These are phyloP conservation scores for Scaeva pyrastri DNA, from an alignment of 2,888 invertebrate genomes.

Conservation along the genomic window DNA sequence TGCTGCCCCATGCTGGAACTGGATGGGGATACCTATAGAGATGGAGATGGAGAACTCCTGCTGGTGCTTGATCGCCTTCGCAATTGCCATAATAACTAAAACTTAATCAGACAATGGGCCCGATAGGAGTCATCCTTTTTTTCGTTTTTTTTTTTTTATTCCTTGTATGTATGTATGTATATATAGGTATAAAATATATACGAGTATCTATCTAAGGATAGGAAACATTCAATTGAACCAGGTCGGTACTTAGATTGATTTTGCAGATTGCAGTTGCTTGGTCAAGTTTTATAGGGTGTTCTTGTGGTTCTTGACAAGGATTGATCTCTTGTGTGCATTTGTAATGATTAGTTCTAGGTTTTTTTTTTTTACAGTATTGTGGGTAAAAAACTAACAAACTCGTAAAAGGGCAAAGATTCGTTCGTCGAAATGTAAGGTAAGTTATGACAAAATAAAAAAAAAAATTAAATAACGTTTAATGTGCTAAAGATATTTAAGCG, in stretches of 20 bases:
- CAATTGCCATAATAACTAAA: conserved; percentile 73
- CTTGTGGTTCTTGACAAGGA: conserved; percentile 31
- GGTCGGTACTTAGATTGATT: conserved; percentile 66
- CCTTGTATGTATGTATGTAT: conserved; percentile 5
- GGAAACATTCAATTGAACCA: conserved; percentile 71
- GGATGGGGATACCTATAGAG: not conserved
- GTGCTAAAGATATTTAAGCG: too few species aligned
- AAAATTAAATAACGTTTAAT: too few species aligned
- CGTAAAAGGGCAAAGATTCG: too few species aligned
- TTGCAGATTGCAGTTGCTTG: conserved; percentile 60
- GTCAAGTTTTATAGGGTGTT: conserved; percentile 35
- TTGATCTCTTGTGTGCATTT: conserved; percentile 32
- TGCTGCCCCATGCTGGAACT: conserved; percentile 33
- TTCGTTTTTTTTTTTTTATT: not conserved
- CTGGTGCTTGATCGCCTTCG: conserved; percentile 63
- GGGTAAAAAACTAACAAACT: not conserved
- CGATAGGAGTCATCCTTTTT: conserved; percentile 48
- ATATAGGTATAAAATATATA: not conserved
- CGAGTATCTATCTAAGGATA: not conserved
- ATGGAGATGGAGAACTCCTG: not conserved
- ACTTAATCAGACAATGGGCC: conserved; percentile 71
- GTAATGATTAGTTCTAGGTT: conserved; percentile 1
- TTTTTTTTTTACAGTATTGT: conserved; percentile 17
- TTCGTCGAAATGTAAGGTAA: too few species aligned
- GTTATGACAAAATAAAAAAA: too few species aligned